Base-by-base conservation (phyloP, 2,113 vertebrate species). In the Pangasianodon gigas region DNA sequence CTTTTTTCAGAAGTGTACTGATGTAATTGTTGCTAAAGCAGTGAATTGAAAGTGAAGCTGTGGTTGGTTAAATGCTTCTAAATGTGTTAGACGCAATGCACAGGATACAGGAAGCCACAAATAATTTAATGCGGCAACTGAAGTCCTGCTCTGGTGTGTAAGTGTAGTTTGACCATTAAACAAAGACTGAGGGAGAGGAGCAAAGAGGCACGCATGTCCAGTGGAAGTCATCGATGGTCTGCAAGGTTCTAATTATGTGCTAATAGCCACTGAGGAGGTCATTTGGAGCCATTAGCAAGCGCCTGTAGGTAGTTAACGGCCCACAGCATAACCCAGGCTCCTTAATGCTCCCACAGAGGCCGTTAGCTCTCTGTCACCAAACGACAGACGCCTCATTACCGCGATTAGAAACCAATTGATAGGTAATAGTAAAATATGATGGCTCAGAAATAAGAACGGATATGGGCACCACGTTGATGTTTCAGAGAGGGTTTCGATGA, bases 271-370 rank as follows among this genome's bases (percentile, higher is more conserved):
- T 95, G 94, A 97, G 96, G 95, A 96, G 96, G 96, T 96, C 96
- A 96, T 97, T 97, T 96, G 95, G 92, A 96, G 94, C 96, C 96
- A 97, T 97, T 97, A 97, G 94, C 93, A 94, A 95, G 95, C 93
- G 95, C 95, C 96, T 96, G 96, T 96, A 96, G 96, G 95, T 96
- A 96, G 96, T 97, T 97, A 97, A 96, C 96, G 95, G 96, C 95
- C 96, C 96, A 95, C 95, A 95, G 96, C 96, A 96, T 96, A 96
- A 96, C 96, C 95, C 95, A 92, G 95, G 95, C 95, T 95, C 93
- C 94, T 95, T 97, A 97, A 96, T 96, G 96, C 95, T 97, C 96
- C 96, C 96, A 94, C 90, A 87, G 96, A 96, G 96, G 95, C 96
- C 95, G 96, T 97, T 96, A 97, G 94, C 91, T 92, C 95, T 94